Evolutionary conservation across 2,797 vertebrate species (phyloP).

Genomic region (Danio kyathit): DNA sequence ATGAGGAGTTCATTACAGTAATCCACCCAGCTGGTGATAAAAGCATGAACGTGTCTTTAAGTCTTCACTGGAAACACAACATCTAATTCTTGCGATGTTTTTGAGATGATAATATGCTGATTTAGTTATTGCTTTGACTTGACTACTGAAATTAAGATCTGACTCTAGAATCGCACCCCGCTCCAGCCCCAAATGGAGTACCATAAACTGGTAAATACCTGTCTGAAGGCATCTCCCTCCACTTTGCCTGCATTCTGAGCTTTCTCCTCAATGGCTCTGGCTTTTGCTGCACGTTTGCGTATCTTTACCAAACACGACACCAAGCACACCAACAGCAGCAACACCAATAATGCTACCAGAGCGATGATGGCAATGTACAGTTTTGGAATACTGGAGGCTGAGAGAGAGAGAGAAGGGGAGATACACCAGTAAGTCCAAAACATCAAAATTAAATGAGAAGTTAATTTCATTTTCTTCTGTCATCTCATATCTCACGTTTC

Average conservation of each 20-base stretch:
- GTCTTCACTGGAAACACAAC: too few species aligned
- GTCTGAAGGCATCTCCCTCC: constrained; percentile 82
- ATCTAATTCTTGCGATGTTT: too few species aligned
- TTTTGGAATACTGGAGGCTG: constrained; percentile 77
- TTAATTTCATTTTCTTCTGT: neutral
- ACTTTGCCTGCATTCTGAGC: constrained; percentile 79
- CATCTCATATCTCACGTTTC: constrained; percentile 66
- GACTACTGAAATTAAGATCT: too few species aligned
- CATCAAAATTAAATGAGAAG: neutral
- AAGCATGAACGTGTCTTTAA: too few species aligned
- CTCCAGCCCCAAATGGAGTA: too few species aligned
- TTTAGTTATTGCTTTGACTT: too few species aligned
- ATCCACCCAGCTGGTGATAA: too few species aligned
- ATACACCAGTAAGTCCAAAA: neutral
- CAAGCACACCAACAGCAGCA: constrained; percentile 82
- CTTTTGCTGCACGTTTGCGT: constrained; percentile 79
- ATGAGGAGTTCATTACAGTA: too few species aligned
- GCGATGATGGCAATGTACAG: constrained; percentile 81
- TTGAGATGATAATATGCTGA: too few species aligned
- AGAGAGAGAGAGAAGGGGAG: constrained; percentile 2
- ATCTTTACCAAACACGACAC: constrained; percentile 83
- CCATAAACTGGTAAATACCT: constrained; percentile 71
- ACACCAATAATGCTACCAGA: constrained; percentile 77
- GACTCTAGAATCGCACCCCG: too few species aligned
- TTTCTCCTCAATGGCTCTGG: constrained; percentile 78